A percentile compares a stretch with the other conserved stretches of the same genome.
phyloP scores from a whole-genome alignment of 2,113 vertebrate genomes.

The Rostratula benghalensis region DNA sequence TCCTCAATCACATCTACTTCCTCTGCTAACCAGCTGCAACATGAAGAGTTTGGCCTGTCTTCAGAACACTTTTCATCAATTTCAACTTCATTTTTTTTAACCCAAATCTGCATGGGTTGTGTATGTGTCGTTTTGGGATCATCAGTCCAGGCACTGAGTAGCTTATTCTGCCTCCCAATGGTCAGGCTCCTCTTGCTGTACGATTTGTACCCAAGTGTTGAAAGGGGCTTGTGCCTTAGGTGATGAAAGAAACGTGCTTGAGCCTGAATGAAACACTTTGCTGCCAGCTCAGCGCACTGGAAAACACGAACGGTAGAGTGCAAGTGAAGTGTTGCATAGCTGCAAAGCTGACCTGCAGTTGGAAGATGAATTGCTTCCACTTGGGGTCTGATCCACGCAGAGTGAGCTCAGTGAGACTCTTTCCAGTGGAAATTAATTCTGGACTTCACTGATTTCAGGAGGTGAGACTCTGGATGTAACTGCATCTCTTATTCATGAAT shows the following conservation, averaged over 20 bases:
- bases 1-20: not conserved
- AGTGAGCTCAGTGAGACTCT: not conserved
- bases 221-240: not conserved
- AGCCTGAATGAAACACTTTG: not conserved
- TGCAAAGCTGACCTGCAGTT: not conserved
- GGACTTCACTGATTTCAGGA: not conserved
- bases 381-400: not conserved
- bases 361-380: not conserved
- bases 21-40: not conserved
- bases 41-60: not conserved
- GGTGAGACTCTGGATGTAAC: not conserved
- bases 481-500: not conserved
- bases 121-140: not conserved
- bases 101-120: not conserved
- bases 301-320: accelerated
- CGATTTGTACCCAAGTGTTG: not conserved
- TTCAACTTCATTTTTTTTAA: not conserved
- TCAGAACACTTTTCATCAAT: not conserved
- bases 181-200: not conserved
- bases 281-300: not conserved
- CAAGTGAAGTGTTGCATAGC: not conserved
- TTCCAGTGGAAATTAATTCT: not conserved
- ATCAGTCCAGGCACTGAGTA: not conserved
- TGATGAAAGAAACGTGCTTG: not conserved
- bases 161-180: not conserved